phyloP scores from a whole-genome alignment of 1,140 invertebrate species.

The Drosophila sproati region DNA sequence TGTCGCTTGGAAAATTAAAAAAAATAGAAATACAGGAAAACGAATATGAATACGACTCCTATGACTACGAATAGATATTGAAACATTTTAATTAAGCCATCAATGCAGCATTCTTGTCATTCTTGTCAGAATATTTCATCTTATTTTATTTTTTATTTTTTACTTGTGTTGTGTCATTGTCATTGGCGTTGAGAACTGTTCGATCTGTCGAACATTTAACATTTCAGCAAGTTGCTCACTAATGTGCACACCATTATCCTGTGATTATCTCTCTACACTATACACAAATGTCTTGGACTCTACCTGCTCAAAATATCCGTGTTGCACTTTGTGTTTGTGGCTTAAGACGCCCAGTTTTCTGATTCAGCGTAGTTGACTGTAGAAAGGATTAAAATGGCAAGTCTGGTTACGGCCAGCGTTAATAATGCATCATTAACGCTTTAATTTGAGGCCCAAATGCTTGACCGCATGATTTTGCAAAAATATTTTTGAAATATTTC shows the following conservation, averaged over 20 bases:
- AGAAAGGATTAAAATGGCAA: slow-evolving; percentile 67
- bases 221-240: slow-evolving; percentile 44
- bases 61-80: neutral
- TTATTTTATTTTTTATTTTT: slow-evolving; percentile 11
- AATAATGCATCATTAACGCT: slow-evolving; percentile 85
- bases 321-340: slow-evolving; percentile 24
- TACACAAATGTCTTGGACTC: slow-evolving; percentile 4
- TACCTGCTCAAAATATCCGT: slow-evolving; percentile 37
- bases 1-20: slow-evolving; percentile 60
- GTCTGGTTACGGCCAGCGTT: slow-evolving; percentile 69
- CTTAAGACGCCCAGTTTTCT: slow-evolving; percentile 56
- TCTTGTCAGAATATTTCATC: slow-evolving; percentile 25
- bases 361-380: slow-evolving; percentile 50
- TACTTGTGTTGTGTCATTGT: slow-evolving; percentile 53
- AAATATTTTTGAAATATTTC: slow-evolving; percentile 16
- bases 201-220: neutral
- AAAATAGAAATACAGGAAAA: slow-evolving; percentile 1
- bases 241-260: slow-evolving; percentile 78
- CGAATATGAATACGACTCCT: neutral
- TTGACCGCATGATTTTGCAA: slow-evolving; percentile 65
- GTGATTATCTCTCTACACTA: slow-evolving; percentile 63
- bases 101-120: slow-evolving; percentile 49
- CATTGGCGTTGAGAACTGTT: too few species aligned
- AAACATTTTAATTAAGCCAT: slow-evolving; percentile 82
- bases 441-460: slow-evolving; percentile 68